Evolutionary conservation across 2,888 invertebrate genomes (phyloP), one percentile per base, ranked within the genome.

Genomic region (Odontocerum albicorne): DNA sequence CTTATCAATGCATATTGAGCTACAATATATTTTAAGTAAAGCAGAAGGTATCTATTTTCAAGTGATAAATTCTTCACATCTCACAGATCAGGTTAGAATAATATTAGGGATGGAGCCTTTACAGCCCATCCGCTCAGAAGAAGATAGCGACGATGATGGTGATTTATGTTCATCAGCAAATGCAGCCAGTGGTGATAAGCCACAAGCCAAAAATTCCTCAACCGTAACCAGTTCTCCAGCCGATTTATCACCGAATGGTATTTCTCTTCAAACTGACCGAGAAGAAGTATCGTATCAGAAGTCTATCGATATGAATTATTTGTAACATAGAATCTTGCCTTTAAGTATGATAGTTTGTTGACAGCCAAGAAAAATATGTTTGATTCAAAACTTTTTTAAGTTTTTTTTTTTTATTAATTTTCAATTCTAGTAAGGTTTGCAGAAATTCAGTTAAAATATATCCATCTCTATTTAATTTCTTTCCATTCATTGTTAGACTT

Each of bases 11-110:
- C 85, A 88, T 61, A 85, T 98, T 43, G 88, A 96, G 66, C 79
- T 98, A 6, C 86, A 90, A 56, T 81, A 85, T 62, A 88, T 90
- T 43, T 73, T 98, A 17, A 87, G 87, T 64, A 85, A 86, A 57
- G 96, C 97, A 0, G 97, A 98, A 72, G 92, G 91, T 6, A 95
- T 98, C 64, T 96, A 88, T 72, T 81, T 89, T 64, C 97, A 98
- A 72, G 79, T 98, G 1, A 83, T 86, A 62, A 81, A 83, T 10
- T 83, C 87, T 0, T 81, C 83, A 1, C 82, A 86, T 64, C 72
- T 92, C 49, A 86, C 87, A 0, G 86, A 90, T 67, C 80, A 84
- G 59, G 82, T 92, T 46, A 75, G 90, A 49, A 70, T 80, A 1
- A 85, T 91, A 57, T 80, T 93, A 40, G 92, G 91, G 0, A 72